A percentile compares a stretch with the other conserved stretches of the same genome.
Evolutionary conservation across 1,140 invertebrate species (phyloP).

Genomic region (Drosophila mauritiana): DNA sequence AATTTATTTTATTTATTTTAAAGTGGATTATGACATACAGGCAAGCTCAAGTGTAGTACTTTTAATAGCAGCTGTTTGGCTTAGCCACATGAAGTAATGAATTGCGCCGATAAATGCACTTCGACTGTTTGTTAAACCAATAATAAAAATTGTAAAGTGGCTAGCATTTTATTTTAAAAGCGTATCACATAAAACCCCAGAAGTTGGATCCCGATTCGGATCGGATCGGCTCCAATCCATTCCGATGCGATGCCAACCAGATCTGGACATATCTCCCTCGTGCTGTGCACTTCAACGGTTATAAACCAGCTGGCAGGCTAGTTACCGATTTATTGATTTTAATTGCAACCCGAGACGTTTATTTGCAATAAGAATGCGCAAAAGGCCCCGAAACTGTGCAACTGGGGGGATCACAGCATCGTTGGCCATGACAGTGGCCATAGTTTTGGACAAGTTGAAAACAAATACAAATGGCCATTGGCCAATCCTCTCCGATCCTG

Average conservation of each 20-base stretch:
- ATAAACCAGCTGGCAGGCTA: slow-evolving; percentile 82
- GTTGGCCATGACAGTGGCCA: slow-evolving; percentile 56
- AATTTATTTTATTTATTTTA: not conserved
- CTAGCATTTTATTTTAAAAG: slow-evolving; percentile 67
- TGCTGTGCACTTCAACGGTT: slow-evolving; percentile 56
- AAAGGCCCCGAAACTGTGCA: slow-evolving; percentile 53
- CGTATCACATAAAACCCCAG: slow-evolving; percentile 39
- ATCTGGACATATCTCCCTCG: slow-evolving; percentile 28
- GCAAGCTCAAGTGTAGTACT: no score
- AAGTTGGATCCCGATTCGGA: slow-evolving; percentile 12
- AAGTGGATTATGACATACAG: not conserved
- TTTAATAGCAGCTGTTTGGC: no score
- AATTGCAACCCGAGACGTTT: slow-evolving; percentile 80
- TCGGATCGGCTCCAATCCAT: not conserved
- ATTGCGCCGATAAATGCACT: slow-evolving; percentile 12
- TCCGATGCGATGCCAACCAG: not conserved
- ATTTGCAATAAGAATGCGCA: slow-evolving; percentile 76
- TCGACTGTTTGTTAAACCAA: slow-evolving; percentile 43
- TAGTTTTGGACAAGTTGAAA: slow-evolving; percentile 77
- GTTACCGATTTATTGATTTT: slow-evolving; percentile 82
- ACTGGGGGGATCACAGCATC: slow-evolving; percentile 3
- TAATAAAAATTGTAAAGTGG: slow-evolving; percentile 57
- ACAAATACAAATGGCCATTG: slow-evolving; percentile 57
- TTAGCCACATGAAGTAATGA: slow-evolving; percentile 3
- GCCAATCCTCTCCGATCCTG: not conserved